These are phyloP conservation scores for Semicossyphus pulcher DNA, from an alignment of 2,113 vertebrate species.

Conservation along the genomic window DNA sequence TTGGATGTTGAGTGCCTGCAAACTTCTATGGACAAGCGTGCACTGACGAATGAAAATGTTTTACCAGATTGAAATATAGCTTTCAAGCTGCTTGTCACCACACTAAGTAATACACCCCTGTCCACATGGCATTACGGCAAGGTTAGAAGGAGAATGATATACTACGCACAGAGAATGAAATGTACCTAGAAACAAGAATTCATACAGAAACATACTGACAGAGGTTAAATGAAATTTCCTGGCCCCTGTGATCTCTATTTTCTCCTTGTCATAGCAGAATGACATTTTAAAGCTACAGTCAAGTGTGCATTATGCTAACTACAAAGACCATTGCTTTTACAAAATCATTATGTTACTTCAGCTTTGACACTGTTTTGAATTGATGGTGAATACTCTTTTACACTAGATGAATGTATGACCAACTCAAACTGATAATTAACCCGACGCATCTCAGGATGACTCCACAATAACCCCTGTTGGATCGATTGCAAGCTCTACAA, in stretches of 20 bases:
- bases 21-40: not conserved
- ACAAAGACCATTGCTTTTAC: constrained; percentile 1
- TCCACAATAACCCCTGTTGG: constrained; percentile 15
- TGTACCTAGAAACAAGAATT: not conserved
- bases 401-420: constrained; percentile 5
- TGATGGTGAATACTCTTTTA: not conserved
- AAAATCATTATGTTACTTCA: not conserved
- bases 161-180: not conserved
- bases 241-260: constrained; percentile 10
- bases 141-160: not conserved
- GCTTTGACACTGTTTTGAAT: not conserved
- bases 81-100: not conserved
- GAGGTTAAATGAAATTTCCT: constrained; percentile 52
- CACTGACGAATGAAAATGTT: constrained; percentile 8
- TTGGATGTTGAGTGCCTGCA: not conserved
- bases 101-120: not conserved
- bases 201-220: not conserved
- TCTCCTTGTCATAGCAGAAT: constrained; percentile 11
- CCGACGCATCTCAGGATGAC: constrained; percentile 23
- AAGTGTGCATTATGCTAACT: constrained; percentile 5
- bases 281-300: not conserved
- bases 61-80: constrained; percentile 2
- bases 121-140: constrained; percentile 19
- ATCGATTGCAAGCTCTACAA: constrained; percentile 32
- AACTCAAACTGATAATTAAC: constrained; percentile 28